These are phyloP conservation scores for Raja brachyura DNA, from an alignment of 2,113 vertebrate species.

Conservation along the genomic window DNA sequence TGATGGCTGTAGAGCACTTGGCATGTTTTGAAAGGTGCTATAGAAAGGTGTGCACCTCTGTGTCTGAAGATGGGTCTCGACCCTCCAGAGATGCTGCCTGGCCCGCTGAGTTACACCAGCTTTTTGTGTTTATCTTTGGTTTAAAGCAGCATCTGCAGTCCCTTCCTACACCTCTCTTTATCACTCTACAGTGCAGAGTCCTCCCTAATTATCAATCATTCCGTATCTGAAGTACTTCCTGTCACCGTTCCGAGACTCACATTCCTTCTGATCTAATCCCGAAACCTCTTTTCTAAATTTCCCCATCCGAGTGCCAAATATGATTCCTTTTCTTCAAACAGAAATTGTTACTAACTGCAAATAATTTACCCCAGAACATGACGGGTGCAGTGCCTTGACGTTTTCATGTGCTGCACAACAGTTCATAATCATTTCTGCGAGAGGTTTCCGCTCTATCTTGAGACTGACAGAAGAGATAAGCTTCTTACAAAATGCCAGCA, in stretches of 20 bases:
- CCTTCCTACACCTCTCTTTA: too few species aligned
- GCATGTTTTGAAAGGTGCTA: too few species aligned
- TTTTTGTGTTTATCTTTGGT: too few species aligned
- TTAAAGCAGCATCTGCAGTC: too few species aligned
- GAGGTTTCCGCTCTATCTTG: not conserved
- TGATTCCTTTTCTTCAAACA: not conserved
- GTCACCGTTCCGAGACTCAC: not conserved
- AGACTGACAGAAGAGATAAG: conserved; percentile 15
- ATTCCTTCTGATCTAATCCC: not conserved
- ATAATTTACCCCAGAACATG: not conserved
- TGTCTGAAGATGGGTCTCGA: too few species aligned
- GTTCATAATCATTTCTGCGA: conserved; percentile 1
- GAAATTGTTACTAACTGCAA: conserved; percentile 7
- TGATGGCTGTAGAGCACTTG: too few species aligned
- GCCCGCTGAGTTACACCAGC: too few species aligned
- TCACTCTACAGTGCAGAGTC: too few species aligned
- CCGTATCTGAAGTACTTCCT: not conserved
- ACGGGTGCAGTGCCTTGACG: not conserved
- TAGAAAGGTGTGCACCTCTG: too few species aligned
- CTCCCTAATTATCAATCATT: too few species aligned
- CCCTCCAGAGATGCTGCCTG: too few species aligned
- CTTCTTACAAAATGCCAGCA: conserved; percentile 28
- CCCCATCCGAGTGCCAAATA: not conserved
- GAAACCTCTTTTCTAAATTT: not conserved
- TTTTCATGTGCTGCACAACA: not conserved